Evolutionary conservation across 1,140 invertebrate genomes (phyloP).

Genomic region (Lithobius niger): DNA sequence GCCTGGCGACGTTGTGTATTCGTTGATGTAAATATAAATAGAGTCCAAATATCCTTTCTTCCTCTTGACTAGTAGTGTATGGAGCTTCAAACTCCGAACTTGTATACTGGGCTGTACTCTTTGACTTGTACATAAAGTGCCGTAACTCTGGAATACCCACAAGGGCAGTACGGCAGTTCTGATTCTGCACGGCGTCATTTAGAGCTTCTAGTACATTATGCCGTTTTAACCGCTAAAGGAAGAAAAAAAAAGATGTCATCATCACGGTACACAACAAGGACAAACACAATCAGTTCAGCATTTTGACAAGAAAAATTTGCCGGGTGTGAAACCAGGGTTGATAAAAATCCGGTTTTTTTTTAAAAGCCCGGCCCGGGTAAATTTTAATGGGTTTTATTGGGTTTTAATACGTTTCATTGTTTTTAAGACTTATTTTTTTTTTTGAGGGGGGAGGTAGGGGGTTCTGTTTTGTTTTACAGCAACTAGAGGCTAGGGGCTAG

Average conservation of each 20-base stretch:
- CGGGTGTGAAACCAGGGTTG: too few relatives aligned
- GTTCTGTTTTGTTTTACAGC: too few relatives aligned
- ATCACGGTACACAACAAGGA: too few relatives aligned
- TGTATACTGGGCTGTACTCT: conserved; percentile 75
- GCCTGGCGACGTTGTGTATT: conserved; percentile 60
- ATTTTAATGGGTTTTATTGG: too few relatives aligned
- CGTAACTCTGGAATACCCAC: conserved; percentile 70
- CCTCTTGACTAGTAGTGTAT: conserved; percentile 45
- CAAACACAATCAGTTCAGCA: too few relatives aligned
- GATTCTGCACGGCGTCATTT: conserved; percentile 59
- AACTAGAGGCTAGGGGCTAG: too few relatives aligned
- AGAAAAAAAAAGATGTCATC: conserved; percentile 10
- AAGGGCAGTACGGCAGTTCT: conserved; percentile 45
- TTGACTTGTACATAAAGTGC: conserved; percentile 90
- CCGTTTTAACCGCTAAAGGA: conserved; percentile 49
- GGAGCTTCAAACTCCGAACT: conserved; percentile 60
- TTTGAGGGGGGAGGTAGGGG: too few relatives aligned
- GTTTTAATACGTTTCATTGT: too few relatives aligned
- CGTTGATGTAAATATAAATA: conserved; percentile 64
- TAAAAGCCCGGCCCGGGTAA: too few relatives aligned
- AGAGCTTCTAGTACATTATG: conserved; percentile 72
- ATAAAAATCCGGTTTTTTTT: too few relatives aligned
- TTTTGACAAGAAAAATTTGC: too few relatives aligned
- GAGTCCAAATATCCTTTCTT: conserved; percentile 45
- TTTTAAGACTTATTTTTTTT: too few relatives aligned